Evolutionary conservation across 2,888 invertebrate genomes (phyloP).

Genomic region (Alsophila aescularia): DNA sequence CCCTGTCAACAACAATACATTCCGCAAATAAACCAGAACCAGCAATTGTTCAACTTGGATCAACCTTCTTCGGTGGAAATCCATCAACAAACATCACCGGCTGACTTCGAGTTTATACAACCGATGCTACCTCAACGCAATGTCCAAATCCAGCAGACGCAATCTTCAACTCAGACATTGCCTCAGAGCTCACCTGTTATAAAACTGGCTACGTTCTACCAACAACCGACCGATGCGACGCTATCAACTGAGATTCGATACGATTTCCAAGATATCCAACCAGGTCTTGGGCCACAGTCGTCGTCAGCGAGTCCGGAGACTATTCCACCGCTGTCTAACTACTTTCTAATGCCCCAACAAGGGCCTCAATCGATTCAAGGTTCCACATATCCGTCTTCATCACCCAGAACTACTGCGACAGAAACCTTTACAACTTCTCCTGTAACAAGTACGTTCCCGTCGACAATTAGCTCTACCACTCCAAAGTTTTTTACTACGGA

Average conservation of each 20-base stretch:
- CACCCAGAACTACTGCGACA: conserved; percentile 26
- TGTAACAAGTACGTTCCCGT: conserved; percentile 22
- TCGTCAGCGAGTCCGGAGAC: conserved; percentile 19
- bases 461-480: conserved; percentile 15
- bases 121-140: conserved; percentile 15
- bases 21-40: conserved; percentile 4
- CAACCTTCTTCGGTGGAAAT: conserved; percentile 1
- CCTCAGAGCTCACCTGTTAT: background rate
- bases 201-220: conserved; percentile 5
- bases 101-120: background rate
- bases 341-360: conserved; percentile 57
- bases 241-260: background rate
- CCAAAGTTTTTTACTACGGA: conserved; percentile 1
- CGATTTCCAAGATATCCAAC: conserved; percentile 3
- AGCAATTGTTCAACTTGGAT: background rate
- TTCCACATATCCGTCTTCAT: conserved; percentile 25
- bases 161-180: conserved; percentile 1
- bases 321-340: conserved; percentile 37
- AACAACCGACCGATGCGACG: conserved; percentile 1
- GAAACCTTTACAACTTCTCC: conserved; percentile 11
- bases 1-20: conserved; percentile 9
- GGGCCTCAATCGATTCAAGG: conserved; percentile 46
- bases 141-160: conserved; percentile 12
- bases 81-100: background rate
- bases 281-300: background rate